phyloP scores from a whole-genome alignment of 2,888 invertebrate species.

The Halocaridina rubra region DNA sequence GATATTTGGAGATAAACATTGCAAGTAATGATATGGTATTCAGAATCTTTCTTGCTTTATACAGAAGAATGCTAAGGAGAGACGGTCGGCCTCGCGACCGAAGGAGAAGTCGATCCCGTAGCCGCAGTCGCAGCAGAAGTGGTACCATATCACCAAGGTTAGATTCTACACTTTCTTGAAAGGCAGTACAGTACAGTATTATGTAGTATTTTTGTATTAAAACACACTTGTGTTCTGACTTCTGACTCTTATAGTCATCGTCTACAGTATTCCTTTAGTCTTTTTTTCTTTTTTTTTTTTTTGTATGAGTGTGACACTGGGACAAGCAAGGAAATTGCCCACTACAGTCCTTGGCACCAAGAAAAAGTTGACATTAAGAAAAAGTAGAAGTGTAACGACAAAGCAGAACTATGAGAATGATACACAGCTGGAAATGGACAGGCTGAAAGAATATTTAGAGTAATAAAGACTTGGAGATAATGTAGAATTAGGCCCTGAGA shows the following conservation, averaged over 20 bases:
- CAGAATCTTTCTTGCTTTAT: too few relatives aligned
- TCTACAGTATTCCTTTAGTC: neutral
- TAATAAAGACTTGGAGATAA: too few relatives aligned
- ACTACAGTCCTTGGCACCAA: neutral
- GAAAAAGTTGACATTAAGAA: too few relatives aligned
- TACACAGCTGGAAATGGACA: too few relatives aligned
- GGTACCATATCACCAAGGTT: conserved; percentile 5
- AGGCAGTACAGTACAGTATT: neutral
- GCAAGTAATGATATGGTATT: too few relatives aligned
- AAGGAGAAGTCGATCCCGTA: conserved; percentile 32
- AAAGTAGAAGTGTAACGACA: too few relatives aligned
- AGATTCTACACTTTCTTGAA: neutral
- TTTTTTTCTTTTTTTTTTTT: neutral
- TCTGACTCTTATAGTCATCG: neutral
- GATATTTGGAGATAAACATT: too few relatives aligned
- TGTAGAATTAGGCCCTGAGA: too few relatives aligned
- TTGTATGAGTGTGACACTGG: too few relatives aligned
- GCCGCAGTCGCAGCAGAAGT: conserved; percentile 44
- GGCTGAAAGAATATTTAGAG: too few relatives aligned
- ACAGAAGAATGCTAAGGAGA: conserved; percentile 48
- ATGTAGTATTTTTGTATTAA: neutral
- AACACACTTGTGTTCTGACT: neutral
- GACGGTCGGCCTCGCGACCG: conserved; percentile 21
- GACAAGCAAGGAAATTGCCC: too few relatives aligned
- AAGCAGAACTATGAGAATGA: too few relatives aligned